phyloP scores from a whole-genome alignment of 1,140 invertebrate genomes.

The Drosophila sp. region DNA sequence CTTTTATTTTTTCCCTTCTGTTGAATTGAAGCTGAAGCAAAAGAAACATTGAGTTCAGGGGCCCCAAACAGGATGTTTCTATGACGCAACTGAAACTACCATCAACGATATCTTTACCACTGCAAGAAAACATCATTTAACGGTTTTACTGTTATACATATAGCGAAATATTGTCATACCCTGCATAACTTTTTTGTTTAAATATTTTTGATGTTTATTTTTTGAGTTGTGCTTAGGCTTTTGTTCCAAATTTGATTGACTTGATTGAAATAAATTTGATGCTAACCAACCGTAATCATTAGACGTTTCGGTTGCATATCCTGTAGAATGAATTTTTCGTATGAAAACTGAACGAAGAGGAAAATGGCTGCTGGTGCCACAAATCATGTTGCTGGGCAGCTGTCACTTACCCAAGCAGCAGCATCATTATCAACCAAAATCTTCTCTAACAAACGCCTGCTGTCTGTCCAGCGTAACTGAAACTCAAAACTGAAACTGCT shows the following conservation, averaged over 20 bases:
- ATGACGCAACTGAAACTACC: background rate
- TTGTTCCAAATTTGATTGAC: too few species aligned
- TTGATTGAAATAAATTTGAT: too few species aligned
- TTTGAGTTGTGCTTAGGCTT: too few species aligned
- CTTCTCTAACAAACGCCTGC: background rate
- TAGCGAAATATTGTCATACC: too few species aligned
- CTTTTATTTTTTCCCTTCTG: too few species aligned
- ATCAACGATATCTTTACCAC: background rate
- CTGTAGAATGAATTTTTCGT: too few species aligned
- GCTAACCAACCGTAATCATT: background rate
- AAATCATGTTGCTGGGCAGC: constrained; percentile 1
- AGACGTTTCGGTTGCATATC: constrained; percentile 7
- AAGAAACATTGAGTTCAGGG: background rate
- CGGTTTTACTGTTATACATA: too few species aligned
- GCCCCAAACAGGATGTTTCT: background rate
- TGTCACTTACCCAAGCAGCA: constrained; percentile 8
- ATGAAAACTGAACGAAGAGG: too few species aligned
- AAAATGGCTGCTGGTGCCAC: background rate
- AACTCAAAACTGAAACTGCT: constrained; percentile 6
- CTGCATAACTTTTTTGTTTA: too few species aligned
- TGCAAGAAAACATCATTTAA: background rate
- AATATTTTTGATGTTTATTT: too few species aligned
- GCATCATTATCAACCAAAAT: background rate
- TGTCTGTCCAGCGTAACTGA: constrained; percentile 7
- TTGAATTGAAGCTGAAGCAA: too few species aligned